phyloP scores from a whole-genome alignment of 2,797 vertebrate species.

The Crax fasciolata region DNA sequence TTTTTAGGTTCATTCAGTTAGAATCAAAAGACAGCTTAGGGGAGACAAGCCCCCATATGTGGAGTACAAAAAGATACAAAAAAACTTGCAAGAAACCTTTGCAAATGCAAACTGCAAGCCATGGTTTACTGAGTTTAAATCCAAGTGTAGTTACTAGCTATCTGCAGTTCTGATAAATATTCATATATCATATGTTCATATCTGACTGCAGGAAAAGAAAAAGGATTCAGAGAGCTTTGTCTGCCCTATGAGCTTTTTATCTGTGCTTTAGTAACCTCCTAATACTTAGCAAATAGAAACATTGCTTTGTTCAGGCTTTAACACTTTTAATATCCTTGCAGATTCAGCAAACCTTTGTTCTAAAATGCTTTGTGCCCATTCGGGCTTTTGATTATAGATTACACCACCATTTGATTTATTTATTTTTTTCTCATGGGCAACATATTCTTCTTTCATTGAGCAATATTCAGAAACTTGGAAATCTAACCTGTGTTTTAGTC shows the following conservation, averaged over 20 bases:
- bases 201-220: conserved; percentile 65
- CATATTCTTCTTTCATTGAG: conserved; percentile 83
- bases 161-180: conserved; percentile 74
- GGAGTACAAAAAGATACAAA: background rate
- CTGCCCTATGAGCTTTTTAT: conserved; percentile 71
- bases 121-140: conserved; percentile 73
- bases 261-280: conserved; percentile 51
- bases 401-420: conserved; percentile 76
- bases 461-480: conserved; percentile 85
- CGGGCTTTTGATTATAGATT: conserved; percentile 83
- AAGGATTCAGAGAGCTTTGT: conserved; percentile 64
- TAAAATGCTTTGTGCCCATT: conserved; percentile 78
- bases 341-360: conserved; percentile 83
- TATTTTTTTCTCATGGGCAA: conserved; percentile 76
- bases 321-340: conserved; percentile 74
- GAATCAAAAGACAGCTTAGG: conserved; percentile 56
- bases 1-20: conserved; percentile 55
- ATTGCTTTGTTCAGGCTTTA: conserved; percentile 43
- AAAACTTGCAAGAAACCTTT: background rate
- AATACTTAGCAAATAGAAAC: conserved; percentile 55
- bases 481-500: conserved; percentile 86
- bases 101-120: conserved; percentile 50
- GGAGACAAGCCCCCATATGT: background rate
- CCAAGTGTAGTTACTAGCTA: conserved; percentile 63
- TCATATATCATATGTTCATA: conserved; percentile 72